Conservation (phyloP, 2,797 vertebrate species). For the Neopelma chrysocephalum region DNA sequence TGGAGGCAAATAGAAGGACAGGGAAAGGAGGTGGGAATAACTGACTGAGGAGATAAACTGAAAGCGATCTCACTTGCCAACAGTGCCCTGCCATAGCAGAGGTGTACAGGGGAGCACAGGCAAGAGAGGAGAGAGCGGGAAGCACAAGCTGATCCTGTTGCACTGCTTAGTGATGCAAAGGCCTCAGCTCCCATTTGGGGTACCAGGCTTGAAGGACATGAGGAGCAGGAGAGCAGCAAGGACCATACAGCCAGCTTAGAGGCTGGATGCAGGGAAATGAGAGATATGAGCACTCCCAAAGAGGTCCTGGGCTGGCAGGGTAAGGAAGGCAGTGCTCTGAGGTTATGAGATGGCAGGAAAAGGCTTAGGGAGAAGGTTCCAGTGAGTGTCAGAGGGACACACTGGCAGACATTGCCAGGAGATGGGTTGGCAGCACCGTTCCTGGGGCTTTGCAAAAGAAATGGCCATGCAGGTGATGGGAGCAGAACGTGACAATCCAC, state of each 20-base stretch:
- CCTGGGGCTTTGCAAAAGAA: background rate
- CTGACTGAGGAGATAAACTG: background rate
- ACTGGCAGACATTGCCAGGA: background rate
- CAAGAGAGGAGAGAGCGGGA: background rate
- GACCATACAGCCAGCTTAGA: background rate
- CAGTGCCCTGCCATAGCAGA: background rate
- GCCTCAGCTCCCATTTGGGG: background rate
- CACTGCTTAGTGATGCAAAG: background rate
- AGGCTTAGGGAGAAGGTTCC: background rate
- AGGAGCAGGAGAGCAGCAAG: background rate
- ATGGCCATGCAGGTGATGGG: background rate
- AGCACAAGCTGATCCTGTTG: background rate
- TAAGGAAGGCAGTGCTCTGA: background rate
- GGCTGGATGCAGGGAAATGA: background rate
- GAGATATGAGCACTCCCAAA: background rate
- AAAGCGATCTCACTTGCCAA: background rate
- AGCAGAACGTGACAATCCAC: background rate
- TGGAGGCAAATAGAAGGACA: background rate
- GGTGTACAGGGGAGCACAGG: background rate
- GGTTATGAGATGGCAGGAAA: background rate
- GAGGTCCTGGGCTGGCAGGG: background rate
- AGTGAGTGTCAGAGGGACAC: background rate
- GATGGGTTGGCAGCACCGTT: background rate
- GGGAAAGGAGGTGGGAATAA: background rate
- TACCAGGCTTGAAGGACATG: accelerated